Evolutionary conservation across 2,888 invertebrate genomes (phyloP), one percentile per base, ranked within the genome.

Genomic region (Rhagium mordax): DNA sequence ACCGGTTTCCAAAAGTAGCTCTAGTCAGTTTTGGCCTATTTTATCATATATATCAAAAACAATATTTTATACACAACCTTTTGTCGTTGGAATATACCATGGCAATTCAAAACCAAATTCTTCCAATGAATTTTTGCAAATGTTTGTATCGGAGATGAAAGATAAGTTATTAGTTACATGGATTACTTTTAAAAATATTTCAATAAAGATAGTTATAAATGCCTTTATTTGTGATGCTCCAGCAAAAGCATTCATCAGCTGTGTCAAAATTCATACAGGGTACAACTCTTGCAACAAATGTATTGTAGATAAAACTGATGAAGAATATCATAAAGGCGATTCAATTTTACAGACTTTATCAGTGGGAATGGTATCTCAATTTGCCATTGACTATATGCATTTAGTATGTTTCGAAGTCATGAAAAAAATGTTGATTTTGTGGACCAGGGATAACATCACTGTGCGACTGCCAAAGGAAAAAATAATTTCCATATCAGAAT

Each of bases 21-120:
- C 53, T 47, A n/a, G 21, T 20, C 61, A 70, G 48, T 33, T 71
- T 24, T 71, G 74, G 67, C 67, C 65, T n/a, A 74, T 71, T 49
- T 59, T 71, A 48, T 57, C 64, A 64, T 18, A 70, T 2, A 29
- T 74, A 29, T 71, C 71, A 49, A 61, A 71, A 60, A 41, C 61
- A 16, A 48, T 61, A 20, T 21, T 2, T 47, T 59, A 49, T 24
- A n/a, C n/a, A n/a, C n/a, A n/a, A n/a, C 48, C 64, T 48, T 71
- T 74, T 57, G 71, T 21, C 16, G 59, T 71, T 16, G 71, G 71
- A n/a, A 60, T 67, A 20, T 74, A 67, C 41, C 67, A 53, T 59
- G 74, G 74, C 5, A 55, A 16, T 10, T 57, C 65, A 16, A 74
- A 74, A 66, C 67, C 71, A 10, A 10, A 48, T 10, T 59, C 65